Evolutionary conservation across 2,113 vertebrate genomes (phyloP).

Genomic region (Ailuropoda melanoleuca): DNA sequence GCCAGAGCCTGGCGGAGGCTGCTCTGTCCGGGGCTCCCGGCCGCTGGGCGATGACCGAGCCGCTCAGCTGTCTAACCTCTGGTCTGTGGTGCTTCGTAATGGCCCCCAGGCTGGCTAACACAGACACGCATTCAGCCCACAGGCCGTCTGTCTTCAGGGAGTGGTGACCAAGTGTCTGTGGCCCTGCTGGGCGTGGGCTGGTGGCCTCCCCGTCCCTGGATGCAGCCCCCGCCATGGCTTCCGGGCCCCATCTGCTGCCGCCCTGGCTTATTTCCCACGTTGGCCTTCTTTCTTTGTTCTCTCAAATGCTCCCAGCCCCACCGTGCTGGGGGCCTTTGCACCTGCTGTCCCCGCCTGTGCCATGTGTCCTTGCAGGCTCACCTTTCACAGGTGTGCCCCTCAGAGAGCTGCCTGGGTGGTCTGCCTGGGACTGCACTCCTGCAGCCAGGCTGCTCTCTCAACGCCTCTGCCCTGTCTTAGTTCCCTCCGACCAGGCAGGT

Average conservation of each 20-base stretch:
- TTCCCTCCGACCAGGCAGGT: not conserved
- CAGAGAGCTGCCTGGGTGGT: not conserved
- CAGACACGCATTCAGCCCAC: not conserved
- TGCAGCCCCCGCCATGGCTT: not conserved
- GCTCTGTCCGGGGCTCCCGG: too few relatives aligned
- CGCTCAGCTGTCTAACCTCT: not conserved
- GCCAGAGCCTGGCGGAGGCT: not conserved
- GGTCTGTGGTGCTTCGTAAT: not conserved
- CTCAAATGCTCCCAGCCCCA: not conserved
- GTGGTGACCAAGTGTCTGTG: not conserved
- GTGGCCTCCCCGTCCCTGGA: not conserved
- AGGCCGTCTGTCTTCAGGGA: not conserved
- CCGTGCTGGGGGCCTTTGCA: not conserved
- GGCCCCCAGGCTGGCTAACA: not conserved
- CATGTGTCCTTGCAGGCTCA: not conserved
- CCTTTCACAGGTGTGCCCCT: not conserved
- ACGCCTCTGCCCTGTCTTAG: not conserved
- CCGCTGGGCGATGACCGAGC: not conserved
- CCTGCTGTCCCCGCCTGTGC: not conserved
- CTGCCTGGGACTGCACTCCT: rapidly evolving
- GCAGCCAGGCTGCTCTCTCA: not conserved
- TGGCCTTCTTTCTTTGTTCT: not conserved
- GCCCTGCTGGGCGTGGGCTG: not conserved
- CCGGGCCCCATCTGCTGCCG: not conserved
- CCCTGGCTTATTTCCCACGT: not conserved